Conservation (phyloP, 2,797 vertebrate genomes). For the Yasuhikotakia modesta region DNA sequence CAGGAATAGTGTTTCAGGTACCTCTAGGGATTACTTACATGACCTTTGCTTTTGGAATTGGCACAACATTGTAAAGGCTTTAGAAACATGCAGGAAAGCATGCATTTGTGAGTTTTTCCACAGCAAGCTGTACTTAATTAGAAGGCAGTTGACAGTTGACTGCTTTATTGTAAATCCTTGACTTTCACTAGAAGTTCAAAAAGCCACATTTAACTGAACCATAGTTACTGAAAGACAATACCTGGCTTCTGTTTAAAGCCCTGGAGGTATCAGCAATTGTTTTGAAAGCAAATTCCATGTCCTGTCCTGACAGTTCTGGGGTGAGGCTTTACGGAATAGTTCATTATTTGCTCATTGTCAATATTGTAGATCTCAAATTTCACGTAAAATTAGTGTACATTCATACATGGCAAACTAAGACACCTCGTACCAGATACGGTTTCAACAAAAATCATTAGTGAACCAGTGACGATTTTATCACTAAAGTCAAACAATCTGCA, state of each 20-base stretch:
- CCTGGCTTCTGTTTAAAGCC: conserved; percentile 49
- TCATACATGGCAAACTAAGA: too few relatives aligned
- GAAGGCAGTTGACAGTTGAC: conserved; percentile 57
- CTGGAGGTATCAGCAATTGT: conserved; percentile 45
- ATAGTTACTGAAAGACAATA: conserved; percentile 58
- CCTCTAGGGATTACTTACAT: conserved; percentile 23
- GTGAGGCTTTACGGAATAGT: conserved; percentile 41
- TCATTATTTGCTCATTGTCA: not conserved
- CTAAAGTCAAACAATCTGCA: too few relatives aligned
- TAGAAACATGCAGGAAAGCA: conserved; percentile 1
- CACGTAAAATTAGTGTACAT: too few relatives aligned
- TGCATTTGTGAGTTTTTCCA: conserved; percentile 40
- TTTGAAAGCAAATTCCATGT: conserved; percentile 57
- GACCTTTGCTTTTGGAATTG: not conserved
- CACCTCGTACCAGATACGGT: too few relatives aligned
- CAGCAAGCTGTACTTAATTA: conserved; percentile 64
- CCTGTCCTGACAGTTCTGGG: conserved; percentile 55
- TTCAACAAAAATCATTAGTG: too few relatives aligned
- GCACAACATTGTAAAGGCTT: conserved; percentile 17
- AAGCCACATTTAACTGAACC: conserved; percentile 49
- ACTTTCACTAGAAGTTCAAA: conserved; percentile 65
- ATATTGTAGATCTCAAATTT: not conserved
- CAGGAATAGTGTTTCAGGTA: not conserved
- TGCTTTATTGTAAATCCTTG: conserved; percentile 21
- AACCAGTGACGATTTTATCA: too few relatives aligned